Conservation (phyloP, 2,888 invertebrate species). For the Troglohyphantes excavatus region DNA sequence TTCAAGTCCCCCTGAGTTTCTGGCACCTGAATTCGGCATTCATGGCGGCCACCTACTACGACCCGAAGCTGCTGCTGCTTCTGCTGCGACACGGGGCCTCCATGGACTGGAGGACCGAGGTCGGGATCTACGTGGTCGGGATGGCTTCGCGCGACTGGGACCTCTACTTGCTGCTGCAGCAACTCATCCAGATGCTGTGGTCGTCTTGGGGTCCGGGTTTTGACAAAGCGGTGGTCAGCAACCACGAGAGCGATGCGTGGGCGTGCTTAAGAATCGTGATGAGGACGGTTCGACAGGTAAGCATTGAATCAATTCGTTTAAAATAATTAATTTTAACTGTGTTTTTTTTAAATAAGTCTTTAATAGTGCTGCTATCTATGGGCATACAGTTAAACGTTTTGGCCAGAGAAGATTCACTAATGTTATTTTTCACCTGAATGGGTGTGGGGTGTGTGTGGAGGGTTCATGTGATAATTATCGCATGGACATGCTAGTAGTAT, state of each 20-base stretch:
- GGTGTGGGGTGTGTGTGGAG: too few species aligned
- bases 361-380: too few species aligned
- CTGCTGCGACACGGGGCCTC: constrained; percentile 40
- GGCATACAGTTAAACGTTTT: too few species aligned
- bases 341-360: too few species aligned
- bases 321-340: too few species aligned
- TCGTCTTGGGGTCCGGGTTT: constrained; percentile 9
- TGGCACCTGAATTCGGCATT: constrained; percentile 46
- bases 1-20: constrained; percentile 37
- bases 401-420: too few species aligned
- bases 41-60: constrained; percentile 51
- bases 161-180: constrained; percentile 50
- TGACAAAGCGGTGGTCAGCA: constrained; percentile 35
- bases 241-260: constrained; percentile 7
- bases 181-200: constrained; percentile 51
- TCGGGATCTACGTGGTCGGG: neutral
- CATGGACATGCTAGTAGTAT: too few species aligned
- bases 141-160: constrained; percentile 44
- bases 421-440: too few species aligned
- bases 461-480: too few species aligned
- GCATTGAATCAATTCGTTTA: neutral
- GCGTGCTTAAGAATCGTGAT: constrained; percentile 42
- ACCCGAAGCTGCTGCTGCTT: constrained; percentile 25
- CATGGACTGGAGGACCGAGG: too few species aligned
- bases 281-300: constrained; percentile 48